These are phyloP conservation scores for Rhombomys opimus DNA, from an alignment of 2,113 vertebrate genomes.

Conservation along the genomic window DNA sequence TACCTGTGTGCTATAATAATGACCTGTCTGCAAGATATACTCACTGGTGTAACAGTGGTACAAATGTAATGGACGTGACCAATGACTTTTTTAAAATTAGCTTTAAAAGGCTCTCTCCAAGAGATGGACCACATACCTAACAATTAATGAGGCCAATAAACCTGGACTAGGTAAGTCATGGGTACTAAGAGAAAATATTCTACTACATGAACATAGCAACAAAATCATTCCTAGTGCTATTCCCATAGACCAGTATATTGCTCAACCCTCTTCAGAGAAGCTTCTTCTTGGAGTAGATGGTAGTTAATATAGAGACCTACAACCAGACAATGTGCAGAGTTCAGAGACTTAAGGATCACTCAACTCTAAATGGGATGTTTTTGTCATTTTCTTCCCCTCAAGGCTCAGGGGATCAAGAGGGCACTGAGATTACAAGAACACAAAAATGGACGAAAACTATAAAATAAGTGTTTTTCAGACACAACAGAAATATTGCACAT, in stretches of 20 bases:
- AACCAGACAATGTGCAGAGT: background rate
- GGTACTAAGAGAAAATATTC: background rate
- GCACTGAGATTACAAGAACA: background rate
- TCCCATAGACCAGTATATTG: background rate
- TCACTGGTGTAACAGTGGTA: background rate
- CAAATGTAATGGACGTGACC: background rate
- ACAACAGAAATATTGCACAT: background rate
- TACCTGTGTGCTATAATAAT: background rate
- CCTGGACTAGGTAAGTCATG: background rate
- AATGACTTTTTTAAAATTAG: background rate
- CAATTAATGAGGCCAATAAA: background rate
- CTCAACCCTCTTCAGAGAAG: background rate
- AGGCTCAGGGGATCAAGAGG: no score
- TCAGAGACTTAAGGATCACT: background rate
- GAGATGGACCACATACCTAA: background rate
- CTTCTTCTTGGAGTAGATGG: background rate
- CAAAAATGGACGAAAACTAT: background rate
- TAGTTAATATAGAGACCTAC: background rate
- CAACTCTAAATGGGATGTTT: background rate
- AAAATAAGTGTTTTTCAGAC: background rate
- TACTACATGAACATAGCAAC: background rate
- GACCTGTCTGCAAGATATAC: background rate
- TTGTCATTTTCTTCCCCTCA: background rate
- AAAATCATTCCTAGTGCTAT: background rate
- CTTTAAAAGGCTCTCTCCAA: background rate